These are phyloP conservation scores for Ectemnius cavifrons DNA, from an alignment of 2,888 invertebrate genomes.

Conservation along the genomic window DNA sequence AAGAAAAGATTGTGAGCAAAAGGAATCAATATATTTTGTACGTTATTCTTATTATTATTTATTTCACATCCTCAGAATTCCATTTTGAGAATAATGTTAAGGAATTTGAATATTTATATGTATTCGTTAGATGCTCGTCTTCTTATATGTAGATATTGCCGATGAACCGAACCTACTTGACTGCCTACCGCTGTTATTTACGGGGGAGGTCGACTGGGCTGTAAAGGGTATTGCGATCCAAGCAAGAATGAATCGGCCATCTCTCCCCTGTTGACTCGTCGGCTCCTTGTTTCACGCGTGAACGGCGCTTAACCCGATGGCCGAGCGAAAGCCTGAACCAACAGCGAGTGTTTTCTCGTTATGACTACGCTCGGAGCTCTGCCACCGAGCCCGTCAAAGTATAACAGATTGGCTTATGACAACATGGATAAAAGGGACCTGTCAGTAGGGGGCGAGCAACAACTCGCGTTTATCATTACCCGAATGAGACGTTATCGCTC, in stretches of 20 bases:
- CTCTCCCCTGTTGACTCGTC: slow-evolving; percentile 5
- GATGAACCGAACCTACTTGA: too few species aligned
- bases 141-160: too few species aligned
- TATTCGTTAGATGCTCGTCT: too few species aligned
- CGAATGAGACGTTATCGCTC: background rate
- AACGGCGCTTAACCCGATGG: slow-evolving; percentile 38
- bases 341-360: slow-evolving; percentile 31
- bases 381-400: slow-evolving; percentile 17
- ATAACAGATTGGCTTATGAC: slow-evolving; percentile 21
- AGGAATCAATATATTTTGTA: too few species aligned
- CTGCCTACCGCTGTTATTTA: background rate
- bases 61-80: too few species aligned
- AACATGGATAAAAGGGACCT: slow-evolving; percentile 22
- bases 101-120: too few species aligned
- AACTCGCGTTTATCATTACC: slow-evolving; percentile 5
- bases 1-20: too few species aligned
- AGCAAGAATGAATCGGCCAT: background rate
- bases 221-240: background rate
- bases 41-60: too few species aligned
- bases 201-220: background rate
- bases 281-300: slow-evolving; percentile 41
- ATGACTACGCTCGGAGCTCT: slow-evolving; percentile 12
- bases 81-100: too few species aligned
- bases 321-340: slow-evolving; percentile 43
- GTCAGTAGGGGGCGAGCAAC: background rate